phyloP scores from a whole-genome alignment of 2,113 vertebrate genomes.

The Strigops habroptila region DNA sequence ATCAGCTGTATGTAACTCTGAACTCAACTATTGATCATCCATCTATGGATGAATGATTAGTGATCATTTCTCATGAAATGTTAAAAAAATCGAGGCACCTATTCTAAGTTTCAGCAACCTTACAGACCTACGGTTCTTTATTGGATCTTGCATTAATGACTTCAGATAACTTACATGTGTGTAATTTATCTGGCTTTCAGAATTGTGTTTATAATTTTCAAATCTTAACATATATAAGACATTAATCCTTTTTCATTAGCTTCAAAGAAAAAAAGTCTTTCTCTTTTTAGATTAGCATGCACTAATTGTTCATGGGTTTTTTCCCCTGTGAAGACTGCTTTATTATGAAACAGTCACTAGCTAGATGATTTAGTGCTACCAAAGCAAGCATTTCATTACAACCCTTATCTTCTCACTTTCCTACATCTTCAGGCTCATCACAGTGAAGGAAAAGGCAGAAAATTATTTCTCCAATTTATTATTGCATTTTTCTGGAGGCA shows the following conservation, averaged over 20 bases:
- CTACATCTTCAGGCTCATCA: constrained; percentile 14
- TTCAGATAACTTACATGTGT: background rate
- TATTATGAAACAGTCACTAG: background rate
- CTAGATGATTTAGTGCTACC: background rate
- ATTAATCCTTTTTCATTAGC: background rate
- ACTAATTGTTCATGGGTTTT: background rate
- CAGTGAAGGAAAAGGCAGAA: constrained; percentile 31
- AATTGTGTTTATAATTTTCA: background rate
- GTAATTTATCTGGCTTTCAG: background rate
- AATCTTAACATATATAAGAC: background rate
- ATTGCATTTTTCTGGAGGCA: constrained; percentile 66
- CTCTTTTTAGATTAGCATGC: background rate
- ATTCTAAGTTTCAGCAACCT: background rate
- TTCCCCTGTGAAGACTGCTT: background rate
- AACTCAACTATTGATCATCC: background rate
- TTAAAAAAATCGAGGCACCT: background rate
- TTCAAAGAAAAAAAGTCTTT: background rate
- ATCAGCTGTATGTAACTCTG: background rate
- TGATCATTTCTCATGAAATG: background rate
- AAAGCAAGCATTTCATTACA: constrained; percentile 16
- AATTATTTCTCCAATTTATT: constrained; percentile 63
- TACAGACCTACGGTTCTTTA: background rate
- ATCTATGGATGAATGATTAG: background rate
- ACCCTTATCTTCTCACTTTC: constrained; percentile 36
- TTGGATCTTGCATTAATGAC: background rate